A percentile compares a stretch with the other conserved stretches of the same genome.
phyloP scores from a whole-genome alignment of 1,140 invertebrate genomes.

The Diabrotica virgifera region DNA sequence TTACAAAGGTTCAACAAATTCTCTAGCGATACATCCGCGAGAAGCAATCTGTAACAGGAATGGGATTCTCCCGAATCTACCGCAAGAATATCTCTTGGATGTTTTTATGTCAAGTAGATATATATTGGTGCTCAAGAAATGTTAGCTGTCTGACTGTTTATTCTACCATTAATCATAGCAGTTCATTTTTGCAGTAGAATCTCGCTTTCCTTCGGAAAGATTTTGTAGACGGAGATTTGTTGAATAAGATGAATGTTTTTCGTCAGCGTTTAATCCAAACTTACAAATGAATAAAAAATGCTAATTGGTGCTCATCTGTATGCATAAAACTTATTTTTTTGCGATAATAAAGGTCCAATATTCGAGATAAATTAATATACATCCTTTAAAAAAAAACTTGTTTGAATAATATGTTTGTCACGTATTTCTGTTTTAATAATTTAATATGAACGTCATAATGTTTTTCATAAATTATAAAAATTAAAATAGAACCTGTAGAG shows the following conservation, averaged over 20 bases:
- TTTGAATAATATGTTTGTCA: no score
- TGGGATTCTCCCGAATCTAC: background rate
- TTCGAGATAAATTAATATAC: no score
- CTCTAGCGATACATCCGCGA: background rate
- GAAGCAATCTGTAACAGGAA: background rate
- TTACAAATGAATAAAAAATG: no score
- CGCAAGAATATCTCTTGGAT: background rate
- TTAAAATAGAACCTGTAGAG: no score
- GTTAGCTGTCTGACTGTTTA: slow-evolving; percentile 12
- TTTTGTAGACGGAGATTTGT: background rate
- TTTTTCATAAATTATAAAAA: no score
- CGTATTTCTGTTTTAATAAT: no score
- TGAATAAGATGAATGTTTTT: background rate
- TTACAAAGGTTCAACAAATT: background rate
- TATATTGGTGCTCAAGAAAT: slow-evolving; percentile 14
- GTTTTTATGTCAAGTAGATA: slow-evolving; percentile 11
- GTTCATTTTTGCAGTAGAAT: slow-evolving; percentile 1
- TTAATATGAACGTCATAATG: no score
- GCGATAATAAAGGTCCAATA: no score
- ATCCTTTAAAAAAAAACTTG: no score
- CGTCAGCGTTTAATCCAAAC: background rate
- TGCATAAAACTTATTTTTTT: no score
- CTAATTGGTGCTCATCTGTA: no score
- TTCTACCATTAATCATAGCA: slow-evolving; percentile 5
- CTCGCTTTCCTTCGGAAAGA: background rate